A percentile compares a stretch with the other conserved stretches of the same genome.
Evolutionary conservation across 1,140 invertebrate genomes (phyloP).

Genomic region (Drosophila parabipectinata): DNA sequence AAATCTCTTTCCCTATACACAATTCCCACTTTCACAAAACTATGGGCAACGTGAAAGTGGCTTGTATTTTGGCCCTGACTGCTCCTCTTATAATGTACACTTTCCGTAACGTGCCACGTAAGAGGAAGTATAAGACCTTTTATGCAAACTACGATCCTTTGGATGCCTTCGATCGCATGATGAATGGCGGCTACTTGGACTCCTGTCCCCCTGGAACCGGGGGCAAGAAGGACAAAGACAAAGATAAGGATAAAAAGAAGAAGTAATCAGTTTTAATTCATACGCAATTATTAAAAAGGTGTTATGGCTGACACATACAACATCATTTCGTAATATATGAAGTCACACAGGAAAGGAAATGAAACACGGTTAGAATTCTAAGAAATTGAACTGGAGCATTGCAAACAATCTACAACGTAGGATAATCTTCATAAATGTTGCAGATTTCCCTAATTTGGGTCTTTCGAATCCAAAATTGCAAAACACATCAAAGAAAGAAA

Average conservation of each 20-base stretch:
- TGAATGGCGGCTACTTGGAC: conserved; percentile 45
- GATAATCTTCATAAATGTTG: background rate
- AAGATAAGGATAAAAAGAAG: conserved; percentile 36
- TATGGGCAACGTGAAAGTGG: conserved; percentile 17
- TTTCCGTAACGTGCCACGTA: conserved; percentile 26
- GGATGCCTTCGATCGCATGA: conserved; percentile 61
- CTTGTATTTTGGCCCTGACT: conserved; percentile 11
- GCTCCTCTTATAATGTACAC: conserved; percentile 25
- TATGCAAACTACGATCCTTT: conserved; percentile 56
- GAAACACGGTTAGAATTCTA: conserved; percentile 23
- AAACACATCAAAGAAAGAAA: background rate
- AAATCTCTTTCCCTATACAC: conserved; percentile 63
- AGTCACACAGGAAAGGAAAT: conserved; percentile 21
- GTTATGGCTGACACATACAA: background rate
- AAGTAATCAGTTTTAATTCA: background rate
- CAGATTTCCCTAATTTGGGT: background rate
- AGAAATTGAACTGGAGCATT: conserved; percentile 20
- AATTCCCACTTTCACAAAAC: conserved; percentile 32
- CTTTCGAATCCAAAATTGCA: background rate
- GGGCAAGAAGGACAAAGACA: conserved; percentile 29
- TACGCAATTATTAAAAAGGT: background rate
- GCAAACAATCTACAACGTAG: conserved; percentile 6
- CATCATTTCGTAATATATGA: background rate
- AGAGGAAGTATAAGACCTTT: conserved; percentile 34
- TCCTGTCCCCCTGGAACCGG: conserved; percentile 52